Evolutionary conservation across 2,113 vertebrate species (phyloP).

Genomic region (Columbina picui): DNA sequence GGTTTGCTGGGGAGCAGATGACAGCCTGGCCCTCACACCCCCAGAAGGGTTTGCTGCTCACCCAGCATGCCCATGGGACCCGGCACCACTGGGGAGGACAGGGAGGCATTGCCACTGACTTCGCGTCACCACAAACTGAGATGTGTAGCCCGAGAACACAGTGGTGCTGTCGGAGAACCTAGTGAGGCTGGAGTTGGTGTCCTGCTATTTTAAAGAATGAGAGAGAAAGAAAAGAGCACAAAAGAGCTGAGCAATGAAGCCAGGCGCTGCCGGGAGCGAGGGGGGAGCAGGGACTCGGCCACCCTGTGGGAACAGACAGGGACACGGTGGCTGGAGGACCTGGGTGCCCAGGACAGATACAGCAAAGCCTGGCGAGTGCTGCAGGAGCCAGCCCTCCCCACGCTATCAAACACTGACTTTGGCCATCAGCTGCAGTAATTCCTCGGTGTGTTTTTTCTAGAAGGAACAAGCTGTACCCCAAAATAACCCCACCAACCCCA

Average conservation of each 20-base stretch:
- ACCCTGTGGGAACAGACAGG: neutral
- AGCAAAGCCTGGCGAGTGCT: fast-evolving
- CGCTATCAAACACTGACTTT: neutral
- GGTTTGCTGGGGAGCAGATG: neutral
- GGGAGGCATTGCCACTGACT: neutral
- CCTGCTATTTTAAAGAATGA: neutral
- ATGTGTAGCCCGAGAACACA: neutral
- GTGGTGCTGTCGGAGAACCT: neutral
- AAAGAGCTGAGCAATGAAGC: neutral
- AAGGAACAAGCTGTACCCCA: neutral
- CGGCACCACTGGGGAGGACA: neutral
- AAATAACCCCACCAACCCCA: neutral
- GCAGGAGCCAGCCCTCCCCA: neutral
- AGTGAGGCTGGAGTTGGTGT: neutral
- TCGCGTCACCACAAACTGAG: fast-evolving
- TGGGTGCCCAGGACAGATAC: fast-evolving
- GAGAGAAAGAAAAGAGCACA: neutral
- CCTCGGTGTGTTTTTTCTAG: neutral
- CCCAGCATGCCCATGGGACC: too few relatives aligned
- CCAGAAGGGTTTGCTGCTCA: fast-evolving
- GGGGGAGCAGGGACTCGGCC: neutral
- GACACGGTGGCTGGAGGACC: neutral
- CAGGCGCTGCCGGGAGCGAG: fast-evolving
- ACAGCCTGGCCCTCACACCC: fast-evolving
- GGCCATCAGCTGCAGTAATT: neutral